phyloP scores from a whole-genome alignment of 2,113 vertebrate genomes.

The Gasterosteus nipponicus region DNA sequence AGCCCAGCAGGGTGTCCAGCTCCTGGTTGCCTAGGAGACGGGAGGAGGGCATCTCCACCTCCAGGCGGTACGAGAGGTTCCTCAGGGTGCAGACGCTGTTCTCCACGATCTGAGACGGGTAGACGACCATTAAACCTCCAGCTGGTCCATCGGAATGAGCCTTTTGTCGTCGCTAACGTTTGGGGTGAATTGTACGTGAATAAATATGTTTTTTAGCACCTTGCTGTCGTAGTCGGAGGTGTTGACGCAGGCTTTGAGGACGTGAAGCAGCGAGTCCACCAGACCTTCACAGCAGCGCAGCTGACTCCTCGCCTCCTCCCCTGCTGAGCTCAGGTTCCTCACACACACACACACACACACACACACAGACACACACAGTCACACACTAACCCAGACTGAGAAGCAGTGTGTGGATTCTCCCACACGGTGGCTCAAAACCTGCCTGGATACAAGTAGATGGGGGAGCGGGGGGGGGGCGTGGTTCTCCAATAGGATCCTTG shows the following conservation, averaged over 20 bases:
- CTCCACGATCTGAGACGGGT: conserved; percentile 89
- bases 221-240: conserved; percentile 98
- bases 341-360: conserved; percentile 33
- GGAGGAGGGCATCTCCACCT: conserved; percentile 96
- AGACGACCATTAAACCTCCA: no score
- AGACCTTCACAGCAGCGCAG: conserved; percentile 95
- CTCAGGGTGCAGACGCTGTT: conserved; percentile 97
- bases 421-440: conserved; percentile 70
- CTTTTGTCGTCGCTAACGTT: no score
- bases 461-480: neutral
- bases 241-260: conserved; percentile 96
- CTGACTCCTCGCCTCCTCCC: conserved; percentile 94
- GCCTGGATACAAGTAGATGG: conserved; percentile 70
- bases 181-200: no score
- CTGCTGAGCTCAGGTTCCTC: conserved; percentile 96
- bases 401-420: conserved; percentile 61
- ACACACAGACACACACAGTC: conserved; percentile 32
- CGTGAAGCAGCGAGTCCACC: conserved; percentile 92
- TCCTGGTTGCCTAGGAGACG: conserved; percentile 92
- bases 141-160: no score
- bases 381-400: conserved; percentile 17
- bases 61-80: conserved; percentile 96
- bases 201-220: conserved; percentile 71
- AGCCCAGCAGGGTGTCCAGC: conserved; percentile 90
- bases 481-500: conserved; percentile 66